These are phyloP conservation scores for Heliconius ethilla DNA, from an alignment of 2,888 invertebrate species.

Conservation along the genomic window DNA sequence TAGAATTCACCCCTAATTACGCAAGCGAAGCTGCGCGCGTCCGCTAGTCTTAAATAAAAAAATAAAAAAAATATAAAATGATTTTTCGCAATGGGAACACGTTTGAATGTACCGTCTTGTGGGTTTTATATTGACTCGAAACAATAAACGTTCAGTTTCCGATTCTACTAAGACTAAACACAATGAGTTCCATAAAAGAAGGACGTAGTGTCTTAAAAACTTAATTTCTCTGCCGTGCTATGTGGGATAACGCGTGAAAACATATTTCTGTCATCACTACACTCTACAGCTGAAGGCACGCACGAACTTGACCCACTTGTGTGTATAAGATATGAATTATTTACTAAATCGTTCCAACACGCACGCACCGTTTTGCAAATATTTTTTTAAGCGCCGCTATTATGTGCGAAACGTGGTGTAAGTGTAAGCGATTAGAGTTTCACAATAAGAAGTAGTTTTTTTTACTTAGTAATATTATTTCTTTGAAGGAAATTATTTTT, in stretches of 20 bases:
- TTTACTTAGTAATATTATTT: not conserved
- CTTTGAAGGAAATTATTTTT: too few relatives aligned
- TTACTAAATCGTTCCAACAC: slow-evolving; percentile 55
- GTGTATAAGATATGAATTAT: slow-evolving; percentile 60
- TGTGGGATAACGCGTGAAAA: not conserved
- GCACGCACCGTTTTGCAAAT: slow-evolving; percentile 49
- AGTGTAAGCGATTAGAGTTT: slow-evolving; percentile 35
- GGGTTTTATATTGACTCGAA: too few relatives aligned
- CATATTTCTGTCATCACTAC: not conserved
- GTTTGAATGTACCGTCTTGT: too few relatives aligned
- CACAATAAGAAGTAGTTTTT: not conserved
- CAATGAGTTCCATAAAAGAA: too few relatives aligned
- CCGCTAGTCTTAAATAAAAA: too few relatives aligned
- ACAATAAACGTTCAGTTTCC: too few relatives aligned
- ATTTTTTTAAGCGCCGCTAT: slow-evolving; percentile 50
- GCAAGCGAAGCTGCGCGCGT: too few relatives aligned
- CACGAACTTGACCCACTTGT: slow-evolving; percentile 71
- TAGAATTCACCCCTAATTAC: too few relatives aligned
- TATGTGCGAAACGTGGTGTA: slow-evolving; percentile 38
- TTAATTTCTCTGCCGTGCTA: not conserved
- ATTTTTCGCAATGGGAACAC: too few relatives aligned
- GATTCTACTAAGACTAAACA: too few relatives aligned
- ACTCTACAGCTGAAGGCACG: slow-evolving; percentile 47
- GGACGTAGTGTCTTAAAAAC: not conserved
- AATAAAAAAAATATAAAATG: too few relatives aligned